Percentiles rank a stretch among this genome's conserved stretches.
These are phyloP conservation scores for Carpatolechia fugitivella DNA, from an alignment of 2,888 invertebrate genomes.

Conservation along the genomic window DNA sequence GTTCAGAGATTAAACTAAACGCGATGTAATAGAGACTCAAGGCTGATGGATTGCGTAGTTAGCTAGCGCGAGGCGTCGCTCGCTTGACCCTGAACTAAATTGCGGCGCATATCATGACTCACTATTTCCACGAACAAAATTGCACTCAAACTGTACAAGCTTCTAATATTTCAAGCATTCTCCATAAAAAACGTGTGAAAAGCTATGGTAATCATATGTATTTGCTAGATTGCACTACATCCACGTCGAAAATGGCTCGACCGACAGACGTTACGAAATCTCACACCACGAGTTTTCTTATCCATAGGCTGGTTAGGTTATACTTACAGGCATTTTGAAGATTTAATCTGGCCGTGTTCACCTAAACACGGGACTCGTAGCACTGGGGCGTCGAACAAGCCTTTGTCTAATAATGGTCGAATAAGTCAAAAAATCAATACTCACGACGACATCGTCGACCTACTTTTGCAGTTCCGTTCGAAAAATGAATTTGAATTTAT, in stretches of 20 bases:
- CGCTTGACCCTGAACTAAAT: constrained; percentile 31
- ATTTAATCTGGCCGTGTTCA: constrained; percentile 35
- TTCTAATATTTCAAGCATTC: not conserved
- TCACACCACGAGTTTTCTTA: constrained; percentile 19
- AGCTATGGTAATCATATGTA: too few relatives aligned
- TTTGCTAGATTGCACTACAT: constrained; percentile 3
- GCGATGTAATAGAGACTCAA: constrained; percentile 3
- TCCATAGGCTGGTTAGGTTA: constrained; percentile 22
- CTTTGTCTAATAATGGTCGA: constrained; percentile 51
- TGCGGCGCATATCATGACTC: constrained; percentile 33
- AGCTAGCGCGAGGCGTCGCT: too few relatives aligned
- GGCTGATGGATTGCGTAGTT: constrained; percentile 1
- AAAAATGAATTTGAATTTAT: constrained; percentile 43
- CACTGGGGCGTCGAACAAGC: constrained; percentile 38
- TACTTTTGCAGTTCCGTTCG: constrained; percentile 56
- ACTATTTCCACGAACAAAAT: constrained; percentile 23
- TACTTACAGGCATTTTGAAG: constrained; percentile 69
- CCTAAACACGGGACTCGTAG: constrained; percentile 39
- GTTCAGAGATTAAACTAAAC: constrained; percentile 5
- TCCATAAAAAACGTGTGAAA: not conserved
- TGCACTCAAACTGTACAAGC: not conserved
- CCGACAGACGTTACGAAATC: constrained; percentile 27
- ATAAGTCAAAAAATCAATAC: constrained; percentile 76
- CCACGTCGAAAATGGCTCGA: constrained; percentile 8
- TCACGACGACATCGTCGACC: too few relatives aligned